Conservation (phyloP, 2,797 vertebrate species). For the Anas bernieri region DNA sequence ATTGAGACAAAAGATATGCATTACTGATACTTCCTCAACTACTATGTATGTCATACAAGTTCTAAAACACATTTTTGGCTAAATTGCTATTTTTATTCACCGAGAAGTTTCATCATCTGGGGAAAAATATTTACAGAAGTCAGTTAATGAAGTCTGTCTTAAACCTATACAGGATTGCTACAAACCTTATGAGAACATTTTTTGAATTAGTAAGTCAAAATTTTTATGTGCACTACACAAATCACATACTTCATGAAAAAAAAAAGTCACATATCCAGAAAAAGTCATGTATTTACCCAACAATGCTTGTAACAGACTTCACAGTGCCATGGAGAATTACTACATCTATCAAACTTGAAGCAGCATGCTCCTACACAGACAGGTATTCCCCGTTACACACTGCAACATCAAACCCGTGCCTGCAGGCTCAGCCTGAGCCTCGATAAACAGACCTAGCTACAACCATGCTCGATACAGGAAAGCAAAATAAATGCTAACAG, state of each 20-base stretch:
- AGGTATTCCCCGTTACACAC: accelerated
- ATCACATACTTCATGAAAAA: not conserved
- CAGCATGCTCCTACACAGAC: not conserved
- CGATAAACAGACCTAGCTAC: not conserved
- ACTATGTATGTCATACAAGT: not conserved
- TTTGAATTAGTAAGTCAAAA: not conserved
- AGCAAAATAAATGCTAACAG: constrained; percentile 17
- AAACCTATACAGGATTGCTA: not conserved
- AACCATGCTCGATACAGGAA: not conserved
- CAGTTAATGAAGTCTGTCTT: not conserved
- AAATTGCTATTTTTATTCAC: not conserved
- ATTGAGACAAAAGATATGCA: not conserved
- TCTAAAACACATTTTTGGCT: not conserved
- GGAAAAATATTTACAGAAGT: not conserved
- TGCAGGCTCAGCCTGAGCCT: not conserved
- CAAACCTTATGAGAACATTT: not conserved
- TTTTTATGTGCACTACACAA: not conserved
- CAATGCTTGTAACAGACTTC: not conserved
- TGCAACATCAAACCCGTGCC: not conserved
- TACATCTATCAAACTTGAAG: not conserved
- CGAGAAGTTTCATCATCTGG: not conserved
- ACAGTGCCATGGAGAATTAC: not conserved
- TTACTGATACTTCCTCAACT: not conserved
- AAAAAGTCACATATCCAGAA: not conserved
- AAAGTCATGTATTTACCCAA: not conserved